phyloP scores from a whole-genome alignment of 2,797 vertebrate species.

The Ciconia nigra region DNA sequence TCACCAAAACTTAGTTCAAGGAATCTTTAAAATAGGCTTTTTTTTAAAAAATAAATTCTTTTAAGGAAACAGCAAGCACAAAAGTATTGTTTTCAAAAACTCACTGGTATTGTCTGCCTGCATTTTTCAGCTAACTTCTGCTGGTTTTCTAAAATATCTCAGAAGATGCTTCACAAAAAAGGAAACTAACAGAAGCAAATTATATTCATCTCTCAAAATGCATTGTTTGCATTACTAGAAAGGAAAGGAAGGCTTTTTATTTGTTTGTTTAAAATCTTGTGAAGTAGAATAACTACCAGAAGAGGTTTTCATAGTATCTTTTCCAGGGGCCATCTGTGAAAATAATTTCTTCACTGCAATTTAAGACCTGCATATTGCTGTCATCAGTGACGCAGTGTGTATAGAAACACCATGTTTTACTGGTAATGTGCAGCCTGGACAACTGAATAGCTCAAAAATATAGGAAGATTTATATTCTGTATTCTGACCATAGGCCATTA shows the following conservation, averaged over 20 bases:
- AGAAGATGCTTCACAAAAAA: background rate
- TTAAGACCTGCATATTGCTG: background rate
- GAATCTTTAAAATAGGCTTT: background rate
- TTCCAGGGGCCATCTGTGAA: background rate
- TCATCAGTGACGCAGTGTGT: background rate
- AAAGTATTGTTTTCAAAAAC: background rate
- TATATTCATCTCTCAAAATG: background rate
- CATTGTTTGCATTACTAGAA: background rate
- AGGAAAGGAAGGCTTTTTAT: background rate
- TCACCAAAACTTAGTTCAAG: background rate
- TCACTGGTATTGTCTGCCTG: background rate
- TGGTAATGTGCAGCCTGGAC: background rate
- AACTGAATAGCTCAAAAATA: background rate
- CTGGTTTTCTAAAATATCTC: background rate
- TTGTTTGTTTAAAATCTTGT: background rate
- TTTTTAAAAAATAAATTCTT: background rate
- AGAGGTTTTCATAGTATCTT: background rate
- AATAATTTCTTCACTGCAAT: background rate
- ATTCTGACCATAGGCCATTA: constrained; percentile 22
- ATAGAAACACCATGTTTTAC: background rate
- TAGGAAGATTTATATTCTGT: constrained; percentile 1
- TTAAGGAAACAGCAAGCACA: background rate
- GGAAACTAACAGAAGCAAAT: background rate
- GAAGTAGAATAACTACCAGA: background rate
- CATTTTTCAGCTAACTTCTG: background rate